Evolutionary conservation across 2,888 invertebrate genomes (phyloP).

Genomic region (Trissolcus brochymenae): DNA sequence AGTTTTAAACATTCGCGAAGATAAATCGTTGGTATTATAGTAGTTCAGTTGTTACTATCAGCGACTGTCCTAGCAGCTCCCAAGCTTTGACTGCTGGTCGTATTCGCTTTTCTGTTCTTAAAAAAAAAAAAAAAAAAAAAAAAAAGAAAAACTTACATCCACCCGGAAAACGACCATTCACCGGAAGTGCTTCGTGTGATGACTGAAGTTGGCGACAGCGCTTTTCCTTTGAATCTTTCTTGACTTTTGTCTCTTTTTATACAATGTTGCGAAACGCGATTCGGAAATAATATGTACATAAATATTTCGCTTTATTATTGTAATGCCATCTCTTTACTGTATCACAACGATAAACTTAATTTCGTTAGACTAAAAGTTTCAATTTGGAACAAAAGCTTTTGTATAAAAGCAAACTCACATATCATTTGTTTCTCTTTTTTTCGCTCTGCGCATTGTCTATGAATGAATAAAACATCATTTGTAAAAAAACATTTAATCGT

Average conservation of each 20-base stretch:
- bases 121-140: constrained; percentile 34
- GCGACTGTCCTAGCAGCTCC: constrained; percentile 34
- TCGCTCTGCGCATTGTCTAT: too few relatives aligned
- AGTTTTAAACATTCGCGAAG: constrained; percentile 5
- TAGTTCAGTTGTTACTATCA: constrained; percentile 29
- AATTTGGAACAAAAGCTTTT: too few relatives aligned
- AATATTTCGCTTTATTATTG: background rate
- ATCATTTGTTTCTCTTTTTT: background rate
- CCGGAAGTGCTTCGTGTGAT: constrained; percentile 44
- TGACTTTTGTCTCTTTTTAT: constrained; percentile 20
- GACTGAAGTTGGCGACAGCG: constrained; percentile 32
- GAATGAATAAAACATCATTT: too few relatives aligned
- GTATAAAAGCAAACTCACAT: too few relatives aligned
- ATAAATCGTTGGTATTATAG: constrained; percentile 12
- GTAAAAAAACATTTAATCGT: too few relatives aligned
- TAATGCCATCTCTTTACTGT: background rate
- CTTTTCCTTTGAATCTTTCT: constrained; percentile 24
- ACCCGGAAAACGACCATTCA: constrained; percentile 46
- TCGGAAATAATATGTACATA: background rate
- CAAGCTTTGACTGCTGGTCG: constrained; percentile 37
- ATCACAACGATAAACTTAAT: constrained; percentile 1
- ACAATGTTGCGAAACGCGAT: constrained; percentile 11
- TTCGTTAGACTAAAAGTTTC: background rate
- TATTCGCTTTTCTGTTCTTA: constrained; percentile 40
- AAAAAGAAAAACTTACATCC: constrained; percentile 44